Evolutionary conservation across 2,888 invertebrate species (phyloP), one percentile per base, ranked within the genome.

Genomic region (Mylabris sibirica): DNA sequence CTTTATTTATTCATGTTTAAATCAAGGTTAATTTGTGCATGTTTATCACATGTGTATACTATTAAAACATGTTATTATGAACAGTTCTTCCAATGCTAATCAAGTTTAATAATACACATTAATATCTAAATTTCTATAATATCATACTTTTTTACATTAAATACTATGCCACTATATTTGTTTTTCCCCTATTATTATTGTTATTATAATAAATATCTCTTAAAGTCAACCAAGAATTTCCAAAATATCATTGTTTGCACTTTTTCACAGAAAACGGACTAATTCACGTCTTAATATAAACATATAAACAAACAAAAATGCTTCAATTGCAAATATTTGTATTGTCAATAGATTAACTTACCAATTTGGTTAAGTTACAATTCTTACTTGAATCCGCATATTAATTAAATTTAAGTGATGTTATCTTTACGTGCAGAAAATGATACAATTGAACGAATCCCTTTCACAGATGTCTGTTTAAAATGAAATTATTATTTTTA

Each of bases 381-480:
- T 78, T 77, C 77, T 63, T 49, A 64, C 24, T 22, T 41, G 11
- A 22, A 71, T 66, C 65, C 61, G 70, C 30, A 30, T 64, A 67
- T 64, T 59, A 60, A 49, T 57, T 67, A 61, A 64, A 72, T 76
- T 77, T 83, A 84, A 76, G 85, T 84, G 71, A 89, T 83, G 11
- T 90, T 87, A 75, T 92, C 92, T 82, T 91, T 92, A 65, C 92
- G 86, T 30, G 88, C 91, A 14, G 92, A 90, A 85, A 94, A 94
- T 41, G 93, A 93, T 30, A 94, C 94, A 79, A 94, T 94, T 61
- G 94, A 94, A 68, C 94, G 90, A 75, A 94, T 93, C 3, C 94
- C 94, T 86, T 94, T 94, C 66, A 94, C 93, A 60, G 94, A 94
- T 63, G 93, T 93, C 94, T 94, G 89, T 30, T 30, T 30, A 75